Evolutionary conservation across 1,140 invertebrate genomes (phyloP), one percentile per base, ranked within the genome.

Genomic region (Probaryconus sp.): DNA sequence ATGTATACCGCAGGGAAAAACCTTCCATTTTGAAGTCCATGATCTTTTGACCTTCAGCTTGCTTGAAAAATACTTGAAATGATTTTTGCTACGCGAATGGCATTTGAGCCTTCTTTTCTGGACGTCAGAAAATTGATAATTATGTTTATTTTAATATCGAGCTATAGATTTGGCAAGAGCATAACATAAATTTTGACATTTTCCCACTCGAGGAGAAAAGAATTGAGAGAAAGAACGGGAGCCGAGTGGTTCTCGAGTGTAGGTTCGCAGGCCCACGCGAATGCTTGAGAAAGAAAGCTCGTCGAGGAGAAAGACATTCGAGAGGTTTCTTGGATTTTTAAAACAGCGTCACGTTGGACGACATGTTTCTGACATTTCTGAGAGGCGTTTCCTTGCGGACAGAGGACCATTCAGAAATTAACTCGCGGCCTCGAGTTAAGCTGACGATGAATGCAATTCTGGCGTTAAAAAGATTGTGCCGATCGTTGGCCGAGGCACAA

Each of bases 321-420:
- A 70, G 65, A 24, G 55, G 28, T 40, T 24, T 72, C 64, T 72
- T 75, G 75, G 63, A 28, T 51, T 61, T 68, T 75, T 37, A n/a
- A 37, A 58, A 56, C 30, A 43, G n/a, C 42, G 47, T 60, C 55
- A 68, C 64, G 47, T 53, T 30, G 13, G 43, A 50, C 72, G 71
- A 71, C 73, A 40, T 72, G 75, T 63, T 77, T 51, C 73, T 79
- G 80, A 82, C 70, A 58, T 74, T 51, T 79, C 45, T 53, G 51
- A 79, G 68, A 76, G 67, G 48, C 45, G 35, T 60, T 71, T 51
- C 68, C 58, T 53, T 55, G 72, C 67, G 56, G 24, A 47, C 53
- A 28, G 6, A 11, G 11, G 48, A 67, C 60, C 58, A 79, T 72
- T 73, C 65, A 37, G 51, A 58, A 80, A 81, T 82, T 80, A 81